These are phyloP conservation scores for Temnothorax unifasciatus DNA, from an alignment of 2,888 invertebrate genomes.

Conservation along the genomic window DNA sequence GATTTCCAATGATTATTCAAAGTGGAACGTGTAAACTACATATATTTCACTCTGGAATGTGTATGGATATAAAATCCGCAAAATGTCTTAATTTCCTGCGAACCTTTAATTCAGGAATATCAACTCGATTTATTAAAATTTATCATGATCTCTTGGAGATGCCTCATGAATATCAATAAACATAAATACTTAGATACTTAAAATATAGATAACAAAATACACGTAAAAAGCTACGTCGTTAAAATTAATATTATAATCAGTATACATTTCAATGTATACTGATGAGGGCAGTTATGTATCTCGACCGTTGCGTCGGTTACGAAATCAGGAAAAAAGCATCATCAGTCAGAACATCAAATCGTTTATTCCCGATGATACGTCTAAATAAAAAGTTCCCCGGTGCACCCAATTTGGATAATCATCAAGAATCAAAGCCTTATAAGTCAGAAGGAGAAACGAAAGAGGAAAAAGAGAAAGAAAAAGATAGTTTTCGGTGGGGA, in stretches of 20 bases:
- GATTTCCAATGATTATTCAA: background rate
- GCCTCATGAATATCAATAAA: background rate
- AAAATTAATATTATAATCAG: background rate
- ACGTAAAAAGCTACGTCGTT: background rate
- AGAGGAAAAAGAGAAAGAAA: constrained; percentile 50
- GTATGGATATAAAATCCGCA: background rate
- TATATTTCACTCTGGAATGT: no score
- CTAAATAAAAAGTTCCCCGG: constrained; percentile 11
- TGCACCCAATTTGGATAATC: constrained; percentile 18
- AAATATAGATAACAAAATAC: background rate
- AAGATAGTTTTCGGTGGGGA: constrained; percentile 43
- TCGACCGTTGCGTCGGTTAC: background rate
- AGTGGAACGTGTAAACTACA: background rate
- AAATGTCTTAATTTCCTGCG: background rate
- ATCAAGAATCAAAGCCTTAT: constrained; percentile 57
- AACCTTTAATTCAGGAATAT: no score
- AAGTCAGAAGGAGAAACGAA: constrained; percentile 60
- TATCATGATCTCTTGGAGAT: background rate
- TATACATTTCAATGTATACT: background rate
- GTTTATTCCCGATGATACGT: background rate
- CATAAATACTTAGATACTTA: background rate
- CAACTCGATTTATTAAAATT: background rate
- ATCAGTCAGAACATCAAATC: background rate
- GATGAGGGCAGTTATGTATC: background rate
- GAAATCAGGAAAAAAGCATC: background rate